Evolutionary conservation across 64 coral and sea anemone genomes (phyloP).

Genomic region (Platygyra sinensis): DNA sequence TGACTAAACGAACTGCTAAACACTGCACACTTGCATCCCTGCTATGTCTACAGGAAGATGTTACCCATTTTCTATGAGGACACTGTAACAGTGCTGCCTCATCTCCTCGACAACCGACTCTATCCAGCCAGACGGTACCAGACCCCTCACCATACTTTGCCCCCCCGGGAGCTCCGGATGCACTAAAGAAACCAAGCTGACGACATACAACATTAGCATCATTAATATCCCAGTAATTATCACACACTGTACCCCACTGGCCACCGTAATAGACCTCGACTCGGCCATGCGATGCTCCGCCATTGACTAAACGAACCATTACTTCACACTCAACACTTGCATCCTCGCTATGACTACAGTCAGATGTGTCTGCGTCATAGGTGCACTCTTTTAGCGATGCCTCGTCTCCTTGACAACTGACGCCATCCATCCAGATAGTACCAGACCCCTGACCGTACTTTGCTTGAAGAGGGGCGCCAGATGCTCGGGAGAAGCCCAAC

Average conservation of each 20-base stretch:
- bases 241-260: constrained; percentile 17
- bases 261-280: constrained; percentile 37
- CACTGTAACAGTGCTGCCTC: neutral
- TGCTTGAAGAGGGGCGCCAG: neutral
- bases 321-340: no score
- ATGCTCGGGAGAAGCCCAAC: constrained; percentile 25
- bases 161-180: neutral
- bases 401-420: no score
- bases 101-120: constrained; percentile 5
- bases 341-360: no score
- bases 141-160: constrained; percentile 11
- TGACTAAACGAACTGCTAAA: neutral
- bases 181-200: constrained; percentile 6
- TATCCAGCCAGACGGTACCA: neutral
- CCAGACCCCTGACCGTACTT: no score
- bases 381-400: no score
- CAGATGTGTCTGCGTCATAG: no score
- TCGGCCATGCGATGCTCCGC: neutral
- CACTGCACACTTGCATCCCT: neutral
- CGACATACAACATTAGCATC: constrained; percentile 49
- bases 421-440: no score
- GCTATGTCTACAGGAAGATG: neutral
- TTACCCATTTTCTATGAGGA: neutral
- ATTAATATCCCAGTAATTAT: neutral
- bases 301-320: constrained; percentile 4